phyloP scores from a whole-genome alignment of 2,888 invertebrate genomes.

The Drosophila paranaensis region DNA sequence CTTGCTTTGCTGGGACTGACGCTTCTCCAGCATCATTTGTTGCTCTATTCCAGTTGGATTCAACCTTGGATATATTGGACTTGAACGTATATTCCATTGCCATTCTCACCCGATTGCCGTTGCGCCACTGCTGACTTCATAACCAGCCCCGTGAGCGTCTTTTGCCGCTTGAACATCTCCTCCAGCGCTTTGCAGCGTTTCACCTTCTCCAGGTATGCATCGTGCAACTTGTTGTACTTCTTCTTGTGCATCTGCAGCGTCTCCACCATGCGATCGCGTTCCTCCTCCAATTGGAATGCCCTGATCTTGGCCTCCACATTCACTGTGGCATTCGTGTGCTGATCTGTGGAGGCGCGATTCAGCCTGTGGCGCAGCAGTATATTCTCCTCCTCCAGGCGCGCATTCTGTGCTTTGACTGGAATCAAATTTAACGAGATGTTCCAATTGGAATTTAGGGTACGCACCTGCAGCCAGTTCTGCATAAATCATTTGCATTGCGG shows the following conservation, averaged over 20 bases:
- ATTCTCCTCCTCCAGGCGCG: slow-evolving; percentile 77
- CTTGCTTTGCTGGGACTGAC: slow-evolving; percentile 42
- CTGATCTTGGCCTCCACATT: slow-evolving; percentile 77
- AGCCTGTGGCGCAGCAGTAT: slow-evolving; percentile 71
- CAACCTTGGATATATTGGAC: neutral
- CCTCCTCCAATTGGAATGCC: slow-evolving; percentile 75
- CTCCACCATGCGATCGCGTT: slow-evolving; percentile 78
- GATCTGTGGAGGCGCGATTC: slow-evolving; percentile 58
- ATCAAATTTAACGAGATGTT: neutral
- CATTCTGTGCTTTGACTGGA: slow-evolving; percentile 71
- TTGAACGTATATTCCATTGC: no score
- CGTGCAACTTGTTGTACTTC: slow-evolving; percentile 81
- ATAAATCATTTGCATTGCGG: slow-evolving; percentile 58
- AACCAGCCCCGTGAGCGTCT: slow-evolving; percentile 80
- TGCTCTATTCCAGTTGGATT: slow-evolving; percentile 52
- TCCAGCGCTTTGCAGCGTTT: slow-evolving; percentile 80
- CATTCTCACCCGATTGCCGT: slow-evolving; percentile 44
- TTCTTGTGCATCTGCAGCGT: slow-evolving; percentile 76
- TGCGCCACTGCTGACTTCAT: slow-evolving; percentile 81
- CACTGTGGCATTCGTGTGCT: slow-evolving; percentile 62
- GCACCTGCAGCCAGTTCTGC: slow-evolving; percentile 71
- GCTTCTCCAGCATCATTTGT: slow-evolving; percentile 51
- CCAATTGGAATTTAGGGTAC: slow-evolving; percentile 34
- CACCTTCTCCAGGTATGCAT: slow-evolving; percentile 78
- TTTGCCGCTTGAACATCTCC: slow-evolving; percentile 79